These are phyloP conservation scores for Phoenicopterus ruber DNA, from an alignment of 2,113 vertebrate genomes.

Conservation along the genomic window DNA sequence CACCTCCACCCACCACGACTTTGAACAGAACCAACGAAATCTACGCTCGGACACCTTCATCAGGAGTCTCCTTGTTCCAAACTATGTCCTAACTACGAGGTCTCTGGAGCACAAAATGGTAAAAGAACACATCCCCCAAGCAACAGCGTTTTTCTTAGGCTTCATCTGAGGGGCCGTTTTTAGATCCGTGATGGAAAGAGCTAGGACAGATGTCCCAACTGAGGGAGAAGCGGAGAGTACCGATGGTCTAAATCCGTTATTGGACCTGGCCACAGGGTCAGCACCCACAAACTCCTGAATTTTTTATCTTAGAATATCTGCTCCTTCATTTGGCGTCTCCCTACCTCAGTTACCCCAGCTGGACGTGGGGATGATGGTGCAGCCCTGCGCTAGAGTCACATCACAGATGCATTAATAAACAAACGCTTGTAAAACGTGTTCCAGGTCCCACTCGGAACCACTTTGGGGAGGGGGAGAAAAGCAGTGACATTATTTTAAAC, in stretches of 20 bases:
- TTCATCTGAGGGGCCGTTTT: background rate
- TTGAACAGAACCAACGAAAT: background rate
- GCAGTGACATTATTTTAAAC: background rate
- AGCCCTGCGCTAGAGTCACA: background rate
- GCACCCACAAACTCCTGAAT: background rate
- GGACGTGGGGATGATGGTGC: background rate
- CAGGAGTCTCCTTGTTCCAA: background rate
- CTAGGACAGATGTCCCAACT: background rate
- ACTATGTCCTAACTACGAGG: accelerated
- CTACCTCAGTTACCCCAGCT: slow-evolving; percentile 8
- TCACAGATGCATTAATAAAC: background rate
- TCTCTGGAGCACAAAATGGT: background rate
- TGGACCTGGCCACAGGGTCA: background rate
- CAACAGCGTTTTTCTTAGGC: background rate
- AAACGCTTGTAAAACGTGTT: background rate
- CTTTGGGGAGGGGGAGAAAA: background rate
- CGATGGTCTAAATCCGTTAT: background rate
- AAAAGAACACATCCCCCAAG: background rate
- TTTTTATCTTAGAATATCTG: slow-evolving; percentile 5
- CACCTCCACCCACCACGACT: background rate
- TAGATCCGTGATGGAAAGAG: background rate
- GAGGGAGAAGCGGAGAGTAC: background rate
- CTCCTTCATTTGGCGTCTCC: background rate
- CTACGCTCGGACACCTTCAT: background rate
- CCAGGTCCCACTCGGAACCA: background rate